phyloP scores from a whole-genome alignment of 2,888 invertebrate species.

The Taphrorychus bicolor region DNA sequence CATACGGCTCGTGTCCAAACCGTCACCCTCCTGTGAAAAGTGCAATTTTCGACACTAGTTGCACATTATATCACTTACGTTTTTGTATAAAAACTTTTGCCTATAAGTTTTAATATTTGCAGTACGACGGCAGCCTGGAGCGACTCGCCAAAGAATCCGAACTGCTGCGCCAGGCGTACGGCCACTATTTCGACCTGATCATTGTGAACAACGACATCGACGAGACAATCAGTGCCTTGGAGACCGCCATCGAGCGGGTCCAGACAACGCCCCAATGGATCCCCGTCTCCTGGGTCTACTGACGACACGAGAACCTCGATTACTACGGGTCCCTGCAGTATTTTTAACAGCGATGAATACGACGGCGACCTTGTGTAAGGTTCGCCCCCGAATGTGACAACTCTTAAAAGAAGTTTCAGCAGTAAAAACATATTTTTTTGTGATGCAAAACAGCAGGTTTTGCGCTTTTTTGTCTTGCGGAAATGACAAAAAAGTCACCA shows the following conservation, averaged over 20 bases:
- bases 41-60: too few species aligned
- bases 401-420: not conserved
- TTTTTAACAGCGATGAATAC: conserved; percentile 45
- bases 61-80: too few species aligned
- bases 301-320: conserved; percentile 65
- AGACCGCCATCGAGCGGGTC: conserved; percentile 89
- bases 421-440: too few species aligned
- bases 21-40: too few species aligned
- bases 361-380: conserved; percentile 39
- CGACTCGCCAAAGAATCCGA: conserved; percentile 96
- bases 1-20: too few species aligned
- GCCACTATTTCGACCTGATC: conserved; percentile 97
- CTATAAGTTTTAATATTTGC: conserved; percentile 52
- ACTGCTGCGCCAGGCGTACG: conserved; percentile 94
- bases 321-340: conserved; percentile 53
- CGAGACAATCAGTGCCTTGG: conserved; percentile 93
- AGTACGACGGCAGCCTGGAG: conserved; percentile 98
- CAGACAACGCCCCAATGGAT: conserved; percentile 96
- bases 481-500: too few species aligned
- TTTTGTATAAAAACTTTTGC: too few species aligned
- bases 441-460: too few species aligned
- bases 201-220: conserved; percentile 99
- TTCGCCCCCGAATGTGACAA: conserved; percentile 8
- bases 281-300: conserved; percentile 97
- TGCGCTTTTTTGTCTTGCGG: too few species aligned